A percentile compares a stretch with the other conserved stretches of the same genome.
These are phyloP conservation scores for Electrophaes corylata DNA, from an alignment of 2,888 invertebrate species.

Conservation along the genomic window DNA sequence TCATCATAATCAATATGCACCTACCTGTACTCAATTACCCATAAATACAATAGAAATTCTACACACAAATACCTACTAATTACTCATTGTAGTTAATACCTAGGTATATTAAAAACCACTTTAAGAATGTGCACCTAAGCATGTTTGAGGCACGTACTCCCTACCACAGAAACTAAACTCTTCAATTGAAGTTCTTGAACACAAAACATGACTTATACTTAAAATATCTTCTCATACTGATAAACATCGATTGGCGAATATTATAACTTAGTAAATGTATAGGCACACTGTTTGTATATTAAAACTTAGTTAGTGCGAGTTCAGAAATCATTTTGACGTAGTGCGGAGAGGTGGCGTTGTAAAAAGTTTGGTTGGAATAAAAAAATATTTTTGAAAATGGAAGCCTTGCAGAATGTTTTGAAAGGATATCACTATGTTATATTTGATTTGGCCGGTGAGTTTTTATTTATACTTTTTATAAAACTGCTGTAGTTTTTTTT, in stretches of 20 bases:
- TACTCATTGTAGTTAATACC: not conserved
- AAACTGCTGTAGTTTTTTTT: too few relatives aligned
- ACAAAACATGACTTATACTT: not conserved
- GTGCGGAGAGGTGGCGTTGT: not conserved
- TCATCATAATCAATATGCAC: too few relatives aligned
- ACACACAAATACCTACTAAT: not conserved
- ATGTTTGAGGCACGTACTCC: slow-evolving; percentile 1
- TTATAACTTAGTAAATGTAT: not conserved
- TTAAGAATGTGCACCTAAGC: slow-evolving; percentile 1
- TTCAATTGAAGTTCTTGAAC: not conserved
- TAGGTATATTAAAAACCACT: not conserved
- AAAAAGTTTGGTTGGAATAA: not conserved
- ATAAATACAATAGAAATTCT: not conserved
- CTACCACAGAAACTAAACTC: not conserved
- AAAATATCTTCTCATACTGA: not conserved
- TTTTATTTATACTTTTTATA: slow-evolving; percentile 4
- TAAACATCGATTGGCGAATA: slow-evolving; percentile 2
- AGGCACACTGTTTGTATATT: not conserved
- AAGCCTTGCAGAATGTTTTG: slow-evolving; percentile 30
- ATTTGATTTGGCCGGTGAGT: slow-evolving; percentile 52
- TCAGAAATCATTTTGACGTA: not conserved
- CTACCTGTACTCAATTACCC: too few relatives aligned
- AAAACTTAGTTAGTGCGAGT: not conserved
- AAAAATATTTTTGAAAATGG: slow-evolving; percentile 33
- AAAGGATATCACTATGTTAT: slow-evolving; percentile 46